Conservation (phyloP, 2,888 invertebrate species). For the Tenodera sinensis region DNA sequence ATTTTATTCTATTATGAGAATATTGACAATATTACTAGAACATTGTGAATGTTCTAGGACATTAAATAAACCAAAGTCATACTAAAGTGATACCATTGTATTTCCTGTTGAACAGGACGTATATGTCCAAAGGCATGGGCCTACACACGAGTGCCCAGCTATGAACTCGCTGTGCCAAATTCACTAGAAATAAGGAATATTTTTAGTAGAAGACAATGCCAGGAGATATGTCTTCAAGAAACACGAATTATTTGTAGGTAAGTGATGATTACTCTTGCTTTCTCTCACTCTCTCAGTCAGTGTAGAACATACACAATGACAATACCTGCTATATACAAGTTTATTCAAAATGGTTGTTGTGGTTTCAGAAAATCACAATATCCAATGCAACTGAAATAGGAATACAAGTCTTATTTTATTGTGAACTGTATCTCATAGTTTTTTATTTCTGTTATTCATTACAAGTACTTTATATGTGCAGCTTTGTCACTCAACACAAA, state of each 20-base stretch:
- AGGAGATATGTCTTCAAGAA: slow-evolving; percentile 48
- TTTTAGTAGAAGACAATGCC: slow-evolving; percentile 46
- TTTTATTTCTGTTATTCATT: too few species aligned
- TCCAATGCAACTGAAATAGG: too few species aligned
- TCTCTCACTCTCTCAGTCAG: too few species aligned
- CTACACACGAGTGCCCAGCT: slow-evolving; percentile 49
- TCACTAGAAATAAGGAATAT: slow-evolving; percentile 46
- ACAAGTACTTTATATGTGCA: too few species aligned
- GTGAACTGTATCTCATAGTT: too few species aligned
- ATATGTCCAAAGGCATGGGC: slow-evolving; percentile 47
- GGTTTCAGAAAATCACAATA: too few species aligned
- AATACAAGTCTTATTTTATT: too few species aligned
- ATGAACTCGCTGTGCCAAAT: slow-evolving; percentile 45
- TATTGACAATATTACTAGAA: neutral
- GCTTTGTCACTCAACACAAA: too few species aligned
- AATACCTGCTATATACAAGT: too few species aligned
- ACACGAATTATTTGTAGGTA: slow-evolving; percentile 47
- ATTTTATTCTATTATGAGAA: neutral
- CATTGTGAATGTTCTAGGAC: too few species aligned
- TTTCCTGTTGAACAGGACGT: slow-evolving; percentile 35
- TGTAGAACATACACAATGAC: too few species aligned
- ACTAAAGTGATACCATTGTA: neutral
- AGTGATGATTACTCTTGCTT: neutral
- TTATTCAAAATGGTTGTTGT: too few species aligned
- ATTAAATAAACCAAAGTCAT: neutral